Conservation (phyloP, 2,113 vertebrate genomes). For the Callocephalon fimbriatum region DNA sequence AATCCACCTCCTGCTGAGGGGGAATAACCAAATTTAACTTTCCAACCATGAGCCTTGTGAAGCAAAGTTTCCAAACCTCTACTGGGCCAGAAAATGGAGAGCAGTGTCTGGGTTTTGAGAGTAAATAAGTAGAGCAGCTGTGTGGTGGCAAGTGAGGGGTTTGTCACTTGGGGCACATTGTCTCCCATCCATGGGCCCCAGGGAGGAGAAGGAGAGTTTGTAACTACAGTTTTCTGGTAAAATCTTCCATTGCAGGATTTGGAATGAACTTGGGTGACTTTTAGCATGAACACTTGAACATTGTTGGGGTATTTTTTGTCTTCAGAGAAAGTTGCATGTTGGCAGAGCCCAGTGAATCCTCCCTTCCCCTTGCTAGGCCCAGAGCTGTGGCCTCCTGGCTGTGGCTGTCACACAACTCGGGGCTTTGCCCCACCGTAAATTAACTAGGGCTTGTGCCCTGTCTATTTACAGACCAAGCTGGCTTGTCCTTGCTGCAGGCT, state of each 20-base stretch:
- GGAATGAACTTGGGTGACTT: neutral
- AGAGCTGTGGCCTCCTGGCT: neutral
- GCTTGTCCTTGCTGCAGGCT: neutral
- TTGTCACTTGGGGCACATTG: neutral
- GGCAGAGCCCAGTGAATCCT: rapidly evolving
- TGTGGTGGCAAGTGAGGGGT: neutral
- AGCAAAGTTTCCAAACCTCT: slow-evolving; percentile 58
- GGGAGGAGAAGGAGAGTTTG: neutral
- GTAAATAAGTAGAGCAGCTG: slow-evolving; percentile 51
- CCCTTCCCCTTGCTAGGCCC: neutral
- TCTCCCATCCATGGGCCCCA: neutral
- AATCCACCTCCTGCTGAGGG: slow-evolving; percentile 59
- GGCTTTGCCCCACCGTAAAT: neutral
- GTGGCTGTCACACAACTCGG: rapidly evolving
- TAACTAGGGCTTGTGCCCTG: neutral
- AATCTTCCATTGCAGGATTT: neutral
- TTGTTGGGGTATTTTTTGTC: neutral
- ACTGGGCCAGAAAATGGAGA: slow-evolving; percentile 45
- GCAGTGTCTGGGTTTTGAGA: slow-evolving; percentile 25
- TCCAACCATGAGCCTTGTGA: slow-evolving; percentile 47
- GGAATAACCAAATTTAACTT: slow-evolving; percentile 72
- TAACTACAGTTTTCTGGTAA: neutral
- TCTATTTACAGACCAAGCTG: neutral
- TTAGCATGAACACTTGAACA: neutral
- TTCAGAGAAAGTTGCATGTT: neutral